Conservation (phyloP, 2,797 vertebrate genomes). For the Gobio occitaniae region DNA sequence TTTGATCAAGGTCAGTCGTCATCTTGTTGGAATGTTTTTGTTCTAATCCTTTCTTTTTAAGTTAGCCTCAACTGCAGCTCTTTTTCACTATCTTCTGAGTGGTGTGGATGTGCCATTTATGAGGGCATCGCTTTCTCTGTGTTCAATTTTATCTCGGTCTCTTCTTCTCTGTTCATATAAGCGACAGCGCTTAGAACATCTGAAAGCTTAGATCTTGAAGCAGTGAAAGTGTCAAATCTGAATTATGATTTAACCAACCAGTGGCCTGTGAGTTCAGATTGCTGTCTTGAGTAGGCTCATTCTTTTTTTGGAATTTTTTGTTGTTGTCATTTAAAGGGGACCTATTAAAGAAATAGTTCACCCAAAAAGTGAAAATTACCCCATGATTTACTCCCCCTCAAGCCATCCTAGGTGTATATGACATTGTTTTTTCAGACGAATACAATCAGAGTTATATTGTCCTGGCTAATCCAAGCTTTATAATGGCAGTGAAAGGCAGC, state of each 20-base stretch:
- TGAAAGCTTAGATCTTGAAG: slow-evolving; percentile 14
- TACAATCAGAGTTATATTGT: too few species aligned
- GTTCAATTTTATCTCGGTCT: slow-evolving; percentile 23
- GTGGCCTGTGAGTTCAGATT: neutral
- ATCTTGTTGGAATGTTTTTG: slow-evolving; percentile 26
- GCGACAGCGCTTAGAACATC: neutral
- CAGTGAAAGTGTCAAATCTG: neutral
- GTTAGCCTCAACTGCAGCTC: neutral
- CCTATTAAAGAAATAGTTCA: neutral
- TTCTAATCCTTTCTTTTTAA: slow-evolving; percentile 37
- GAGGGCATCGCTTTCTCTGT: slow-evolving; percentile 15
- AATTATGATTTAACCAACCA: neutral
- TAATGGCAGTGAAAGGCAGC: too few species aligned
- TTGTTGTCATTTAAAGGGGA: neutral
- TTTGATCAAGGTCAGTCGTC: slow-evolving; percentile 65
- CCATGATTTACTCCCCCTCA: too few species aligned
- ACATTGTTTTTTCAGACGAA: too few species aligned
- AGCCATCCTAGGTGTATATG: too few species aligned
- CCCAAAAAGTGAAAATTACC: too few species aligned
- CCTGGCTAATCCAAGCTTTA: too few species aligned
- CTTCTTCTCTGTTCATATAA: slow-evolving; percentile 9
- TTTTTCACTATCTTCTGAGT: slow-evolving; percentile 22
- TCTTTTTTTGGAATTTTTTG: neutral
- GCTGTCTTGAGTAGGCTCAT: neutral
- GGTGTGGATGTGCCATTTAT: neutral